Evolutionary conservation across 2,797 vertebrate species (phyloP).

Genomic region (Phoeniculus purpureus): DNA sequence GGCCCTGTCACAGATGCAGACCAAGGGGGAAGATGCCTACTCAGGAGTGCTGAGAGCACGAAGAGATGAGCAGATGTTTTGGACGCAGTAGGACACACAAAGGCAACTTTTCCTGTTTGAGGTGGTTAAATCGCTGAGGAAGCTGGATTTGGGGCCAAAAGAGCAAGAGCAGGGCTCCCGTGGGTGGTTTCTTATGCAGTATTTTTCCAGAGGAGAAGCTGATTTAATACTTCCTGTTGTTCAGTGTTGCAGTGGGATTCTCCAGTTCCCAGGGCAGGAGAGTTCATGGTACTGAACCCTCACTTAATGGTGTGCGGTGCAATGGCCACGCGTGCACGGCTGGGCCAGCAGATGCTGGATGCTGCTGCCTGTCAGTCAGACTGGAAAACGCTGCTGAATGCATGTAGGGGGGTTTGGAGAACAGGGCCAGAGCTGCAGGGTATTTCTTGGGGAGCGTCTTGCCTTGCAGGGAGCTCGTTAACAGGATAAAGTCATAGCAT

Average conservation of each 20-base stretch:
- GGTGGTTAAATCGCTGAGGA: conserved; percentile 15
- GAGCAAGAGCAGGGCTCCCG: not conserved
- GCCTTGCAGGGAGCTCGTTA: not conserved
- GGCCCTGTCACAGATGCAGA: not conserved
- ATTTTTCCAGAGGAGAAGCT: conserved; percentile 34
- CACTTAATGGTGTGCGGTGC: not conserved
- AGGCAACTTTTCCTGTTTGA: conserved; percentile 3
- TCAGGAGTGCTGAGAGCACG: not conserved
- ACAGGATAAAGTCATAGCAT: not conserved
- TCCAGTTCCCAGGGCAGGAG: not conserved
- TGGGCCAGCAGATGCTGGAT: not conserved
- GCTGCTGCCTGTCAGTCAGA: not conserved
- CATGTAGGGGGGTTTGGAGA: not conserved
- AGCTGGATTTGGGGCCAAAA: not conserved
- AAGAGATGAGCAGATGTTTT: conserved; percentile 15
- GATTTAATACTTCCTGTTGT: conserved; percentile 62
- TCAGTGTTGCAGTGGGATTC: conserved; percentile 3
- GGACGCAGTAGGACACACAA: not conserved
- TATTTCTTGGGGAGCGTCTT: not conserved
- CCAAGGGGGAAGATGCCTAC: not conserved
- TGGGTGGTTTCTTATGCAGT: conserved; percentile 1
- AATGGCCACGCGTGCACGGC: accelerated
- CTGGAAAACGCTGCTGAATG: not conserved
- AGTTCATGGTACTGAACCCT: not conserved
- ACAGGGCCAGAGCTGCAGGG: not conserved